Conservation (phyloP, 2,797 vertebrate genomes). For the Neosilurus mollespiculum region DNA sequence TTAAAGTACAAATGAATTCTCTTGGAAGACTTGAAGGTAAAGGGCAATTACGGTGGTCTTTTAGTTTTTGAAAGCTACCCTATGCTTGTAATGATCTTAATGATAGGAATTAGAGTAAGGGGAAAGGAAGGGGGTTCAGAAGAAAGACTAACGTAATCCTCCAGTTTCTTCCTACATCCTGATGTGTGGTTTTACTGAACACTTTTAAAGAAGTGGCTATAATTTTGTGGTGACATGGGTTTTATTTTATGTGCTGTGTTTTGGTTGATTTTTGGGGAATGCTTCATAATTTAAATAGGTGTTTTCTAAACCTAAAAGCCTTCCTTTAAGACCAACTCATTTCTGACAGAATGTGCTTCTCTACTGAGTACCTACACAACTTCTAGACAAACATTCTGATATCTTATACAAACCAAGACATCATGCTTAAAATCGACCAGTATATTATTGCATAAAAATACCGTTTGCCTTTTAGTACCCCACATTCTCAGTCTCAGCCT, state of each 20-base stretch:
- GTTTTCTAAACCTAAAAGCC: neutral
- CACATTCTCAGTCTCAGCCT: neutral
- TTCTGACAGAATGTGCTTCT: neutral
- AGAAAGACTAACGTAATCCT: conserved; percentile 19
- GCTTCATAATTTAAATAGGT: neutral
- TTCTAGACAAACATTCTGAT: neutral
- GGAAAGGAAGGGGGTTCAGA: conserved; percentile 11
- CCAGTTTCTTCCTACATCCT: conserved; percentile 17
- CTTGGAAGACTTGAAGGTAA: conserved; percentile 10
- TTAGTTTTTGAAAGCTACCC: conserved; percentile 24
- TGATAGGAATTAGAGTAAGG: conserved; percentile 43
- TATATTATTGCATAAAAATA: neutral
- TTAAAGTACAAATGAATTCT: neutral
- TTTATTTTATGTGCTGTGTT: conserved; percentile 17
- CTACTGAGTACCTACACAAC: neutral
- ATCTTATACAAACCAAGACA: neutral
- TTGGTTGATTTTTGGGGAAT: conserved; percentile 18
- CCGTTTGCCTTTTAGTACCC: neutral
- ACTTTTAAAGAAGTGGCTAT: conserved; percentile 21
- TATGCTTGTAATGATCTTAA: conserved; percentile 41
- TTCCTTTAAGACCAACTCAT: neutral
- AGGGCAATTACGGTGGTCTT: conserved; percentile 25
- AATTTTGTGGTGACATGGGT: conserved; percentile 33
- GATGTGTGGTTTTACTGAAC: conserved; percentile 18
- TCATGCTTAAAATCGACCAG: neutral